Base-by-base conservation (phyloP, 2,888 invertebrate genomes). In the Torymus texanus region DNA sequence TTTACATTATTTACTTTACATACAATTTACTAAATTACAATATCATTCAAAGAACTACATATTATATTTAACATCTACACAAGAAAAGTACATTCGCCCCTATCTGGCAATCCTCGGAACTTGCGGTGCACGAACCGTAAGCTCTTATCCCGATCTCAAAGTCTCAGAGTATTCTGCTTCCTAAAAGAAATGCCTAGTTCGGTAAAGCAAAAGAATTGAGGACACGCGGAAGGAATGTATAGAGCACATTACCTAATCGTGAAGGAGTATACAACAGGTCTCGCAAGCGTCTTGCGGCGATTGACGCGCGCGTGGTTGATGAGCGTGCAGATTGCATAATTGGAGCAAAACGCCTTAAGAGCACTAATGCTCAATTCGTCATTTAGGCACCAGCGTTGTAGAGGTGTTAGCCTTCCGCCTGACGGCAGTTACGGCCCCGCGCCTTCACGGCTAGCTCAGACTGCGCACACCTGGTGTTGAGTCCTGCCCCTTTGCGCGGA, bases 331-430 rank as follows among this genome's bases (percentile, higher is more conserved):
- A 68, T 66, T 18, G 61, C 65, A 75, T 61, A 66, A 71, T 79
- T 67, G 29, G 24, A 18, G 4, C 5, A 14, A 3, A 21, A 21
- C 41, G 11, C 53, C 29, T 1, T 29, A 3, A 3, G 29, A 29
- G 5, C 62, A 18, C 55, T 50, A 41, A n/a, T 73, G 68, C 67
- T 84, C 82, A 82, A 83, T 84, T 81, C 84, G 81, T 84, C 84
- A 85, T 85, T 84, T 85, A 84, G 80, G 80, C 83, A 84, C 85
- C 82, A 81, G 83, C 75, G 79, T 77, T 78, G 53, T 18, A 66
- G 82, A 68, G 53, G 78, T 80, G 81, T 70, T 65, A 71, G 24
- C 14, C 24, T 50, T 67, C 63, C 63, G 68, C 73, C 71, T 72
- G 65, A 72, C 78, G 73, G 18, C 21, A 21, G 21, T 21, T 2